A percentile compares a stretch with the other conserved stretches of the same genome.
These are phyloP conservation scores for Chrysemys picta DNA, from an alignment of 2,113 vertebrate genomes.

Conservation along the genomic window DNA sequence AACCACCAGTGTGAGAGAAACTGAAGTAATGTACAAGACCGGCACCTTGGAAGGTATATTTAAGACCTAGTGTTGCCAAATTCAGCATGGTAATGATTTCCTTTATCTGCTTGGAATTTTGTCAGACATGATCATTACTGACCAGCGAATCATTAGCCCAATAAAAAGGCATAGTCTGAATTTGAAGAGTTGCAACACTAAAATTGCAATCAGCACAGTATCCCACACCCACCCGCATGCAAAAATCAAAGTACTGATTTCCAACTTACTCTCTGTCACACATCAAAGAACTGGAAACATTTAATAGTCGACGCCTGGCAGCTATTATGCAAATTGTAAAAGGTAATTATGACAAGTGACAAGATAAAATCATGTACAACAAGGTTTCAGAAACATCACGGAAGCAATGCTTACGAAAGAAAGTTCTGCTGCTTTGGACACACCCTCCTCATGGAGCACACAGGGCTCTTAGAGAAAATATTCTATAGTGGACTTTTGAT, in stretches of 20 bases:
- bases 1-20: constrained; percentile 44
- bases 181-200: constrained; percentile 44
- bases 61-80: constrained; percentile 49
- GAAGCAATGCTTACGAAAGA: constrained; percentile 67
- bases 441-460: constrained; percentile 63
- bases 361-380: constrained; percentile 65
- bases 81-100: constrained; percentile 43
- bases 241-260: neutral
- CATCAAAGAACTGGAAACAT: constrained; percentile 55
- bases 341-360: constrained; percentile 64
- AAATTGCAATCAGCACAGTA: constrained; percentile 39
- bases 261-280: neutral
- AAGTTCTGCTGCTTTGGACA: constrained; percentile 10
- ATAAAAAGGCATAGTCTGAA: constrained; percentile 40
- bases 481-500: constrained; percentile 35
- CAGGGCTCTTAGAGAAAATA: neutral
- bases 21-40: neutral
- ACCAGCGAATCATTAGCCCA: constrained; percentile 53
- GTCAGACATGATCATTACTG: constrained; percentile 29
- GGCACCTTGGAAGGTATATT: neutral
- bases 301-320: constrained; percentile 59
- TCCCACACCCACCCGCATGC: neutral
- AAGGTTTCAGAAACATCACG: constrained; percentile 63
- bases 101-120: constrained; percentile 43
- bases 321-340: constrained; percentile 65